phyloP scores from a whole-genome alignment of 2,888 invertebrate genomes.

The Habrosyne pyritoides region DNA sequence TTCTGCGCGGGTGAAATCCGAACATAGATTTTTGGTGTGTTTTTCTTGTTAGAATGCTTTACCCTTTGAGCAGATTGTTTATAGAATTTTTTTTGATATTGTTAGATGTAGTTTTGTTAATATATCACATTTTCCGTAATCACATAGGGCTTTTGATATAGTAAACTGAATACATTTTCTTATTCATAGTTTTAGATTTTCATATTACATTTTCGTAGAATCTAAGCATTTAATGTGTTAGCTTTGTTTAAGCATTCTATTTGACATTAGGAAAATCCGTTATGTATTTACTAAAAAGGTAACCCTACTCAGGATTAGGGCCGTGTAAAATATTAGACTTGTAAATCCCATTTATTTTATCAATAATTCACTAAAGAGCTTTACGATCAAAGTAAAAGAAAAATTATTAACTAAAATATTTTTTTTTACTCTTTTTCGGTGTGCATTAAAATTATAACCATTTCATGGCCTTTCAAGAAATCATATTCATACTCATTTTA shows the following conservation, averaged over 20 bases:
- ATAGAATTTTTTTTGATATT: background rate
- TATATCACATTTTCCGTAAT: too few species aligned
- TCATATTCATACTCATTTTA: too few species aligned
- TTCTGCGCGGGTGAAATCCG: conserved; percentile 11
- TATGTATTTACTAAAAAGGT: background rate
- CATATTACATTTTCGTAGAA: background rate
- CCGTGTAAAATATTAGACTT: background rate
- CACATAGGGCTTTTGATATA: too few species aligned
- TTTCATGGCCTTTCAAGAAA: too few species aligned
- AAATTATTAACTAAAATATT: too few species aligned
- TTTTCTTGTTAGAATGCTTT: conserved; percentile 12
- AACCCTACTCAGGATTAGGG: background rate
- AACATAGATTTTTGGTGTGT: conserved; percentile 5
- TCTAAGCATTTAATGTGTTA: background rate
- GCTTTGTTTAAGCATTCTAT: background rate
- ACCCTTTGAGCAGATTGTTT: conserved; percentile 23
- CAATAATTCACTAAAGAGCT: background rate
- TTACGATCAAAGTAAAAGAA: background rate
- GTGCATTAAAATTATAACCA: too few species aligned
- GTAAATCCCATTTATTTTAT: background rate
- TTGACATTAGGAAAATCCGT: background rate
- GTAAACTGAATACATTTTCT: background rate
- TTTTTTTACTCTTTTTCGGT: too few species aligned
- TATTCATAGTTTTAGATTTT: background rate
- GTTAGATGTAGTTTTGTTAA: too few species aligned